Evolutionary conservation across 1,140 invertebrate genomes (phyloP).

Genomic region (Zelostemma sp.): DNA sequence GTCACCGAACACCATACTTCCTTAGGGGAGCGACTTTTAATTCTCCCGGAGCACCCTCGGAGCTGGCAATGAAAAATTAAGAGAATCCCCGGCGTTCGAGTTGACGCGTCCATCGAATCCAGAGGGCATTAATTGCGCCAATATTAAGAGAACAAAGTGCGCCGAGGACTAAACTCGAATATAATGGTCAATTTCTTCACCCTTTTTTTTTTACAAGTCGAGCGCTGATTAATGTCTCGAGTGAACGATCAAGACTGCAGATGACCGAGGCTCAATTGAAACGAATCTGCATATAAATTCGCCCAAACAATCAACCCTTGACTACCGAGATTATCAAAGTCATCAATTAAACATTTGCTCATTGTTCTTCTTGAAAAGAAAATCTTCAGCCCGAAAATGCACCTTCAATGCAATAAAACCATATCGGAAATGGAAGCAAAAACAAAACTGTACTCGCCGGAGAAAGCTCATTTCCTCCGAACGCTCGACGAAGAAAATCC

Average conservation of each 20-base stretch:
- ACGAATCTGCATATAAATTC: slow-evolving; percentile 25
- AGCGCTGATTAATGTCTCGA: slow-evolving; percentile 41
- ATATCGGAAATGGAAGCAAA: too few species aligned
- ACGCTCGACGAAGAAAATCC: too few species aligned
- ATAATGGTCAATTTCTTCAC: slow-evolving; percentile 50
- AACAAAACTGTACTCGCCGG: too few species aligned
- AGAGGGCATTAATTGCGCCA: slow-evolving; percentile 35
- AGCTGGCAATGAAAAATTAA: slow-evolving; percentile 65
- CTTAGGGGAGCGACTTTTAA: slow-evolving; percentile 64
- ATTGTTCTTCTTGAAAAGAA: too few species aligned
- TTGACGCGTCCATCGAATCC: slow-evolving; percentile 22
- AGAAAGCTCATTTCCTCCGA: too few species aligned
- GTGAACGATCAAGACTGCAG: slow-evolving; percentile 33
- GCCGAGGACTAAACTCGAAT: slow-evolving; percentile 36
- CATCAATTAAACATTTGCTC: background rate
- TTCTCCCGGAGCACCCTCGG: slow-evolving; percentile 55
- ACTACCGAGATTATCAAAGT: too few species aligned
- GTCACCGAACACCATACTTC: slow-evolving; percentile 60
- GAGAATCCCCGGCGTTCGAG: slow-evolving; percentile 36
- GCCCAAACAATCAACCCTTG: background rate
- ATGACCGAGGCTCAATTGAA: slow-evolving; percentile 30
- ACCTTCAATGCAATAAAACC: too few species aligned
- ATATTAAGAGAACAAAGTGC: slow-evolving; percentile 41
- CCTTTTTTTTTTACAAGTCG: slow-evolving; percentile 28
- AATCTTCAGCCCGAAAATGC: too few species aligned